Base-by-base conservation (phyloP, 2,113 vertebrate genomes). In the Neopipo cinnamomea region DNA sequence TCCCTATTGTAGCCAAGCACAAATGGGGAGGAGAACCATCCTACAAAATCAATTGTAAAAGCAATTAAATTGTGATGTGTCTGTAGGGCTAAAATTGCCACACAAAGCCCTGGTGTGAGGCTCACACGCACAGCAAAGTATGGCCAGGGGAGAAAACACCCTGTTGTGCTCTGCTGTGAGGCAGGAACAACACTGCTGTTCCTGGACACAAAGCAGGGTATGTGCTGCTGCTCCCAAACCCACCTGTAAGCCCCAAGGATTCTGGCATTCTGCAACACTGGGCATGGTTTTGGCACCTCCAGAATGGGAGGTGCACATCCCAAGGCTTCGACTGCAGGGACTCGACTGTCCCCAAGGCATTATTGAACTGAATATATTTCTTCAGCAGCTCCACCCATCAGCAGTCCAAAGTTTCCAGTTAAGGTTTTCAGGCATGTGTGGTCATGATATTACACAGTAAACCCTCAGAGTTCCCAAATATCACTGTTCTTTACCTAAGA, bases 391-490 rank as follows among this genome's bases (percentile, higher is more conserved):
- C 39, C 56, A 76, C 1, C 23, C 33, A n/a, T 2, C n/a, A 37
- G 25, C 11, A 35, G 16, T 2, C 11, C 37, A 23, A 59, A 35
- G 52, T 11, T 28, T 14, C 14, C 30, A 14, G 33, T 35, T 47
- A 5, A 52, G 41, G 21, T n/a, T 44, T 22, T 31, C 46, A 31
- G 46, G 37, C 28, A 24, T 0, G 0, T 5, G 13, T 47, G 44
- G 16, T 7, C 55, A 6, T 9, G 22, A 28, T n/a, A 74, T 3
- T 8, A 8, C 6, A 6, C 35, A 23, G 6, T 4, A 24, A 22
- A 61, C 3, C 12, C 66, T 72, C n/a, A 41, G 41, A 35, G 21
- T 4, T 50, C 12, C 66, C 47, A 55, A 37, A 44, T 13, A 27
- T 20, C n/a, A 28, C 11, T 39, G 21, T 19, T 74, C 20, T 28